These are phyloP conservation scores for Linepithema humile DNA, from an alignment of 1,140 invertebrate genomes.

Conservation along the genomic window DNA sequence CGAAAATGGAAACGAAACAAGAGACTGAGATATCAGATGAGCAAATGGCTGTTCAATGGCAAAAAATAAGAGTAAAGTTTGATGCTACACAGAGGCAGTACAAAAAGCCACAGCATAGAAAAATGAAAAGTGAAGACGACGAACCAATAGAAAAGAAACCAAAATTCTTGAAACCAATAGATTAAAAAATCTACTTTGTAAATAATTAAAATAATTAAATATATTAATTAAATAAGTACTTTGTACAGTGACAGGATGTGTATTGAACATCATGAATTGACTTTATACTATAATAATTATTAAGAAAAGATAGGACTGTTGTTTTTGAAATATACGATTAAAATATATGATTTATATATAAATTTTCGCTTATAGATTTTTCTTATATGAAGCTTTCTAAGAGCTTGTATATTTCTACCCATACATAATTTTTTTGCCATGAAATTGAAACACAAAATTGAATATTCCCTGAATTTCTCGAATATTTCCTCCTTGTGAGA, in stretches of 20 bases:
- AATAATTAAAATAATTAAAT: not conserved
- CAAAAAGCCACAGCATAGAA: slow-evolving; percentile 61
- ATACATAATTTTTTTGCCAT: not conserved
- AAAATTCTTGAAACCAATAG: slow-evolving; percentile 79
- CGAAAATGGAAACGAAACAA: slow-evolving; percentile 80
- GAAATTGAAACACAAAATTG: no score
- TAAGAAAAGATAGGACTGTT: no score
- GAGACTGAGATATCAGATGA: slow-evolving; percentile 89
- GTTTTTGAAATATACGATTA: not conserved
- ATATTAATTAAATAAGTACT: slow-evolving; percentile 5
- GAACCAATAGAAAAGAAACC: slow-evolving; percentile 75
- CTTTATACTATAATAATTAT: slow-evolving; percentile 4
- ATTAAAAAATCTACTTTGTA: slow-evolving; percentile 52
- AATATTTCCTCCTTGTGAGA: no score
- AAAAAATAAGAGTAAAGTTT: slow-evolving; percentile 76
- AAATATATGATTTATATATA: slow-evolving; percentile 21
- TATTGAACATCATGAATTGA: not conserved
- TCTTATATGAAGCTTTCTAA: not conserved
- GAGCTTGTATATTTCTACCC: slow-evolving; percentile 9
- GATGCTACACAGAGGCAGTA: slow-evolving; percentile 77
- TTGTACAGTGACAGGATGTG: not conserved
- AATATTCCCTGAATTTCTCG: no score
- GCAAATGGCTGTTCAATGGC: slow-evolving; percentile 87
- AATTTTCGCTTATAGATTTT: not conserved
- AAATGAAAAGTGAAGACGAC: slow-evolving; percentile 45